Base-by-base conservation (phyloP, 1,140 invertebrate genomes). In the Euura saliciscinereae region DNA sequence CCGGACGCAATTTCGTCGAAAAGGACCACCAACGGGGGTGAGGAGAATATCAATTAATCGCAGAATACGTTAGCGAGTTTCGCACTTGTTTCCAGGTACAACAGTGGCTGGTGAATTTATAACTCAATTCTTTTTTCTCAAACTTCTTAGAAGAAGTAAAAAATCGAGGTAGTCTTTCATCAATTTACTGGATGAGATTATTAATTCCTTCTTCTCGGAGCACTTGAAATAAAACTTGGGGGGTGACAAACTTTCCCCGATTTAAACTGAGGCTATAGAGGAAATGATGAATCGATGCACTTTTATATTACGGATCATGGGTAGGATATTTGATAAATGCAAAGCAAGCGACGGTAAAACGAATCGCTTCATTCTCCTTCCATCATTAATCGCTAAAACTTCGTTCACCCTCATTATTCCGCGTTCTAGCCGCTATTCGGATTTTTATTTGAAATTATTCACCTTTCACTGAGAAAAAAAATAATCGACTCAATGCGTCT, bases 361-460 rank as follows among this genome's bases (percentile, higher is more conserved):
- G 51, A 59, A 59, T 59, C 51, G 51, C 51, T 59, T 59, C 13
- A 8, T 59, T 8, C 13, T 8, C 51, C 51, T 11, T 59, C 13
- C 51, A 59, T 59, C 51, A n/a, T 59, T 59, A 59, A n/a, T 11
- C 51, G 51, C 6, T 8, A 4, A 59, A 59, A 59, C 51, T 59
- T 59, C 13, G 13, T 59, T 59, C 51, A 11, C 13, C 13, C 51
- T 59, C 51, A n/a, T 59, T 59, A 59, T 11, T n/a, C 28, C 28
- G 28, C 28, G 28, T 28, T 28, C 51, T 59, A 4, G 51, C 3
- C 5, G 10, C 13, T 59, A n/a, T 8, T 8, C 5, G 5, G 6
- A n/a, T 11, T 59, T 59, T 59, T 59, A 59, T 59, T 59, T 59
- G 8, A 59, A 59, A 59, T 59, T 59, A 59, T 59, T 59, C 51